Evolutionary conservation across 2,797 vertebrate species (phyloP).

Genomic region (Tiaroga cobitis): DNA sequence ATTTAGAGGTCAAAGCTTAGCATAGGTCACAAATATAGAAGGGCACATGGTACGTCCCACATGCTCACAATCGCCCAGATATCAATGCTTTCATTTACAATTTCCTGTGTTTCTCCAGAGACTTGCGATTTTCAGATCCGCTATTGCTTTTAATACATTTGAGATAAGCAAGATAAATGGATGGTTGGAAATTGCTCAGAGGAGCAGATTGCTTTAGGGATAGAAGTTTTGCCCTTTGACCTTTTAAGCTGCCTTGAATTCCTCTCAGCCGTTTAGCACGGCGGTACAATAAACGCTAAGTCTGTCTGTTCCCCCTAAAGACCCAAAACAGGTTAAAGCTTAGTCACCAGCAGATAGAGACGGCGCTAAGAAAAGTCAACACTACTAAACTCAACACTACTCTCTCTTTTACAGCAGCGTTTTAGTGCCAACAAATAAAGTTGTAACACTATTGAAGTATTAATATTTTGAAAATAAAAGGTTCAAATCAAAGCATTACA

Average conservation of each 20-base stretch:
- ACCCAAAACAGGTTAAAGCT: constrained; percentile 18
- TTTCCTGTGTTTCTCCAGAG: not conserved
- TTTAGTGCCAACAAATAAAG: not conserved
- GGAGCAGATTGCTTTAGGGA: constrained; percentile 37
- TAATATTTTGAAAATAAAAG: too few relatives aligned
- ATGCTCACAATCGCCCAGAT: not conserved
- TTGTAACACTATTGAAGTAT: too few relatives aligned
- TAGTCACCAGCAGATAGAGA: constrained; percentile 16
- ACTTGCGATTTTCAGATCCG: not conserved
- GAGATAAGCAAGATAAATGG: constrained; percentile 13
- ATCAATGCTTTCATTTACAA: not conserved
- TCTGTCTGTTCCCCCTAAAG: constrained; percentile 22
- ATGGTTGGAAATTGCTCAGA: not conserved
- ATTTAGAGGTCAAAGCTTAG: constrained; percentile 10
- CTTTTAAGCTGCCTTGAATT: constrained; percentile 32
- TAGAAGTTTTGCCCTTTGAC: constrained; percentile 2
- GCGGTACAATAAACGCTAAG: constrained; percentile 8
- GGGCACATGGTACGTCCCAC: not conserved
- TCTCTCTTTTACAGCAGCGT: not conserved
- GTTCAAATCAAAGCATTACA: too few relatives aligned
- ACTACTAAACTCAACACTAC: not conserved
- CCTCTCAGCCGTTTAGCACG: constrained; percentile 31
- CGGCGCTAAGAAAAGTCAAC: not conserved
- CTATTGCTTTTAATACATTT: constrained; percentile 18
- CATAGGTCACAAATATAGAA: not conserved